Percentiles rank a stretch among this genome's conserved stretches.
Conservation (phyloP, 2,888 invertebrate genomes). For the Celastrina argiolus region DNA sequence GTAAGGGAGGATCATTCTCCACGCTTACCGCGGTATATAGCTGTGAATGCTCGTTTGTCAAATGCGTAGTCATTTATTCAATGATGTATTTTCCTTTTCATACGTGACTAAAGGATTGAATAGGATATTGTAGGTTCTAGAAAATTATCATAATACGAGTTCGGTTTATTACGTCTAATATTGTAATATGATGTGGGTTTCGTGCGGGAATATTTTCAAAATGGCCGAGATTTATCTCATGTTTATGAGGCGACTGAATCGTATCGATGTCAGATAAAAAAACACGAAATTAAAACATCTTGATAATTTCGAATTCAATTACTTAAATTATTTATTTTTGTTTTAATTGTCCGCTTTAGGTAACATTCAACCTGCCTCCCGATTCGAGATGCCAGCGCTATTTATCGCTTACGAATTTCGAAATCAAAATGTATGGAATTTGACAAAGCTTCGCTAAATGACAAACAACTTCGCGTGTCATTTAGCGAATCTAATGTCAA, state of each 20-base stretch:
- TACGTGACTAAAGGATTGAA: constrained; percentile 40
- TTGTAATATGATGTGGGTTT: neutral
- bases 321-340: no score
- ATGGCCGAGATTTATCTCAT: neutral
- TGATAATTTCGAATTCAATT: neutral
- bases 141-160: constrained; percentile 19
- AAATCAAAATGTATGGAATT: no score
- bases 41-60: constrained; percentile 75
- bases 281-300: neutral
- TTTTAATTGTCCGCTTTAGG: no score
- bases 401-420: no score
- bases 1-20: constrained; percentile 71
- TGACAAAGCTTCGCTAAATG: no score
- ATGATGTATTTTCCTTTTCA: constrained; percentile 55
- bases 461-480: no score
- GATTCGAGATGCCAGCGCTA: no score
- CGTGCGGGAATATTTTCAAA: neutral
- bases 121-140: constrained; percentile 33
- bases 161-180: constrained; percentile 17
- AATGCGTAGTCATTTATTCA: constrained; percentile 75
- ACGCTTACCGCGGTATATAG: constrained; percentile 70
- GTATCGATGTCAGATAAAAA: neutral
- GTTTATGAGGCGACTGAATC: neutral
- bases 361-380: no score
- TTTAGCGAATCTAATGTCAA: no score